Evolutionary conservation across 2,113 vertebrate species (phyloP).

Genomic region (Ptyas mucosa): DNA sequence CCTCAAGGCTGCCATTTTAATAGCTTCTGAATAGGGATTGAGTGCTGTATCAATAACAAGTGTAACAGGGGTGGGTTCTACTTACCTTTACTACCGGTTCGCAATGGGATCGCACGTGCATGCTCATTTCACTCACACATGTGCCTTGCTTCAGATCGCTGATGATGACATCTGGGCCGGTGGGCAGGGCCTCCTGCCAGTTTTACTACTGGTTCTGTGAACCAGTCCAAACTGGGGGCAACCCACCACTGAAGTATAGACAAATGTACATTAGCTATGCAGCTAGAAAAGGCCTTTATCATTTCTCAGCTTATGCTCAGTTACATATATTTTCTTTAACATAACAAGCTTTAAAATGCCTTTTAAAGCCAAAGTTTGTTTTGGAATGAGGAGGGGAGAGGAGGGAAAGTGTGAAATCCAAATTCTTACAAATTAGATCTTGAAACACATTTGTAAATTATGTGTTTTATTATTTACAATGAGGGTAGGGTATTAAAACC

Average conservation of each 20-base stretch:
- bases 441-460: background rate
- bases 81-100: too few species aligned
- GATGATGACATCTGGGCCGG: too few species aligned
- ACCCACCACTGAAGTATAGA: background rate
- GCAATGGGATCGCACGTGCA: too few species aligned
- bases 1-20: background rate
- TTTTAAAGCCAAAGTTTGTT: background rate
- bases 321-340: background rate
- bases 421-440: background rate
- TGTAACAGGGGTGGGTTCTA: background rate
- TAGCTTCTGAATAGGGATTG: background rate
- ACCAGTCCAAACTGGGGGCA: too few species aligned
- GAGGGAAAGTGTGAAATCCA: background rate
- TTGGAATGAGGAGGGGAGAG: background rate
- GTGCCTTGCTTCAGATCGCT: too few species aligned
- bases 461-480: background rate
- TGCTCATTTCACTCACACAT: too few species aligned
- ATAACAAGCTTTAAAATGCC: background rate
- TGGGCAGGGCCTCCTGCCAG: too few species aligned
- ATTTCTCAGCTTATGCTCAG: background rate
- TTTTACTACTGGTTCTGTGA: too few species aligned
- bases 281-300: background rate
- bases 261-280: background rate
- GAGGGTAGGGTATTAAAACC: background rate
- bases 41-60: background rate